Evolutionary conservation across 2,113 vertebrate genomes (phyloP).

Genomic region (Notarius lentiginosus): DNA sequence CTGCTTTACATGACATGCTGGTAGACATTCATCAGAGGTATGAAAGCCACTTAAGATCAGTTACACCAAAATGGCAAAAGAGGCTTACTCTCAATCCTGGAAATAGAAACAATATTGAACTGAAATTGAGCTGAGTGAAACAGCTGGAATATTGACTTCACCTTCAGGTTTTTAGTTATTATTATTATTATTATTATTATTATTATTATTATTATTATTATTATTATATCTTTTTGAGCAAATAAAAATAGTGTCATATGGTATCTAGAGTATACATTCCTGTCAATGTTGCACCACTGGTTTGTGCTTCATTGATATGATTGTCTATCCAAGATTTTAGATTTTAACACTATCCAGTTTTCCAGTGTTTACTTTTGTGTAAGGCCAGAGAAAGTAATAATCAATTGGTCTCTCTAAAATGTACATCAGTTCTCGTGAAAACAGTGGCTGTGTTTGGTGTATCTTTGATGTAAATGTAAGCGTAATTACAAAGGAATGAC

Average conservation of each 20-base stretch:
- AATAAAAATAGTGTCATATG: conserved; percentile 49
- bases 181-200: neutral
- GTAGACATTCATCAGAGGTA: conserved; percentile 40
- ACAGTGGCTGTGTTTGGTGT: conserved; percentile 11
- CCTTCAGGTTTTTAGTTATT: conserved; percentile 14
- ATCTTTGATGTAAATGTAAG: conserved; percentile 57
- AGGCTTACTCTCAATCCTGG: conserved; percentile 6
- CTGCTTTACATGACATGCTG: conserved; percentile 16
- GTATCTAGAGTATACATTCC: conserved; percentile 48
- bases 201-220: no score
- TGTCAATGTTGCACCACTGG: neutral
- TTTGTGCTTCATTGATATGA: neutral
- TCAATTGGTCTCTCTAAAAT: conserved; percentile 9
- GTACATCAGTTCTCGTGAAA: conserved; percentile 34
- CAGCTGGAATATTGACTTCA: conserved; percentile 69
- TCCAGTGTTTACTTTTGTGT: neutral
- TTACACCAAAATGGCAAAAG: neutral
- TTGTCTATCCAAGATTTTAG: neutral
- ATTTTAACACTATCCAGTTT: neutral
- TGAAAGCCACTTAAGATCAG: neutral
- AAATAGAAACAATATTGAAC: neutral
- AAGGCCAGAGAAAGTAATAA: conserved; percentile 20
- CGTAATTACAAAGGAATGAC: conserved; percentile 54
- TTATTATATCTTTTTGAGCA: neutral
- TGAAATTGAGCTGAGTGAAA: conserved; percentile 51